Percentiles rank a stretch among this genome's conserved stretches.
phyloP scores from a whole-genome alignment of 2,888 invertebrate genomes.

The Leptura quadrifasciata region DNA sequence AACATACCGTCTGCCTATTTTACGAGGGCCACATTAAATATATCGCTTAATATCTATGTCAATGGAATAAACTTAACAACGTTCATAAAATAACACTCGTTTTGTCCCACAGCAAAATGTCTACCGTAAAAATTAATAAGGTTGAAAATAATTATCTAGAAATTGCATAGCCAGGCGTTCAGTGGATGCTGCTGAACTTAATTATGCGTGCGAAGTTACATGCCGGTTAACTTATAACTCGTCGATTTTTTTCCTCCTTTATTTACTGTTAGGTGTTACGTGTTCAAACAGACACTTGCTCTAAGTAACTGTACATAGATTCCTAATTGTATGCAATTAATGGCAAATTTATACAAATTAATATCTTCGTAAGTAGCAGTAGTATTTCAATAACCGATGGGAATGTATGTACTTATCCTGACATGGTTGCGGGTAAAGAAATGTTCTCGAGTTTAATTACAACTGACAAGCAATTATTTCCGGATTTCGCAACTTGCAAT shows the following conservation, averaged over 20 bases:
- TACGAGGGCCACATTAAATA: background rate
- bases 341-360: background rate
- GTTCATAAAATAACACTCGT: background rate
- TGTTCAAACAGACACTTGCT: background rate
- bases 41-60: too few species aligned
- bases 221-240: slow-evolving; percentile 2
- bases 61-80: background rate
- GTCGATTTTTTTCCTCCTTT: background rate
- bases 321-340: background rate
- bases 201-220: background rate
- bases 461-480: background rate
- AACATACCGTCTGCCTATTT: too few species aligned
- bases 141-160: slow-evolving; percentile 28
- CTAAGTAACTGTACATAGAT: slow-evolving; percentile 1
- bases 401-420: background rate
- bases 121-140: slow-evolving; percentile 26
- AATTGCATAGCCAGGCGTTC: slow-evolving; percentile 5
- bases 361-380: background rate
- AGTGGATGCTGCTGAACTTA: slow-evolving; percentile 5
- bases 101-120: background rate
- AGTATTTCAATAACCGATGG: background rate
- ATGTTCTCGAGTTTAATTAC: background rate
- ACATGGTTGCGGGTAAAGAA: background rate
- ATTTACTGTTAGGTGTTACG: slow-evolving; percentile 1
- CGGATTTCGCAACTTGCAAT: too few species aligned